phyloP scores from a whole-genome alignment of 2,797 vertebrate genomes.

The Rhinella marina region DNA sequence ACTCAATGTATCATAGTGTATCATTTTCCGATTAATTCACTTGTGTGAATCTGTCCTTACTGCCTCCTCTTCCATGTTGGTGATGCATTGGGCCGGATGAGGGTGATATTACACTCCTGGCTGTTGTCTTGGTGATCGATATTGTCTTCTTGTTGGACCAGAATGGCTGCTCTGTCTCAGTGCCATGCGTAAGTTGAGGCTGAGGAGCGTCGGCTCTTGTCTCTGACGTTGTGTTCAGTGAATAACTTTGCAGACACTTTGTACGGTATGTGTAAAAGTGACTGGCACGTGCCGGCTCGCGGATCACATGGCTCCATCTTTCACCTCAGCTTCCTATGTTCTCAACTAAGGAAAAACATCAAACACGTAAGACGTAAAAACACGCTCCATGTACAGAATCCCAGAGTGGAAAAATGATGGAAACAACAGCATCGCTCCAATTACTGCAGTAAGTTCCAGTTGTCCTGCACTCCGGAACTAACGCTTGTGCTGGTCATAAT shows the following conservation, averaged over 20 bases:
- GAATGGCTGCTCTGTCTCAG: neutral
- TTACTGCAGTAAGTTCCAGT: neutral
- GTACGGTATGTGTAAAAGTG: neutral
- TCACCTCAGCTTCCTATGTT: neutral
- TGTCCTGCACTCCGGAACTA: neutral
- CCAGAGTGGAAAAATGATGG: neutral
- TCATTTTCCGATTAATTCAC: too few relatives aligned
- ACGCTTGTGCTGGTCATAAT: neutral
- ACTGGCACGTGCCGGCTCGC: conserved; percentile 23
- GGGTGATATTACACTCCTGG: neutral
- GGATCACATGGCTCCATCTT: neutral
- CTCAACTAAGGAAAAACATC: neutral
- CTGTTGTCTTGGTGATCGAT: neutral
- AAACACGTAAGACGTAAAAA: neutral
- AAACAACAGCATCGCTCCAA: neutral
- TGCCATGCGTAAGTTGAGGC: neutral
- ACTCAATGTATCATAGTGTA: too few relatives aligned
- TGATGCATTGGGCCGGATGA: neutral
- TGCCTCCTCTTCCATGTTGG: neutral
- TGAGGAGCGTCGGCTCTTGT: neutral
- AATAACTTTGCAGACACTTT: conserved; percentile 44
- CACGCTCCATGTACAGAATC: neutral
- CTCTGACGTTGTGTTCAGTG: neutral
- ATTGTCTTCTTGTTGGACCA: neutral
- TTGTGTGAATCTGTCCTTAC: neutral